Conservation (phyloP, 2,797 vertebrate species). For the Rhabdomys pumilio region DNA sequence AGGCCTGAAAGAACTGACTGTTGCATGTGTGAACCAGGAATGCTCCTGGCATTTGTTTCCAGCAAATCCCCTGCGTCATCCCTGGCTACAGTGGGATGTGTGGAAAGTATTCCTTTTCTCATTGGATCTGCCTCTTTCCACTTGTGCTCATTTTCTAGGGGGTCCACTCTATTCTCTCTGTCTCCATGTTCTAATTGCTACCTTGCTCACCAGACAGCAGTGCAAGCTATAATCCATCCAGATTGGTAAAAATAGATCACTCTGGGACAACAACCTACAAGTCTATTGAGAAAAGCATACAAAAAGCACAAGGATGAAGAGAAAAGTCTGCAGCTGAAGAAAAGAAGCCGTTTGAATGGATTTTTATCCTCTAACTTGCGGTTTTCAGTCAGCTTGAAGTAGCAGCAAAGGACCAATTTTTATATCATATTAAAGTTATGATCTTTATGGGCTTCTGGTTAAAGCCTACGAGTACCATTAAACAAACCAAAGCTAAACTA, state of each 20-base stretch:
- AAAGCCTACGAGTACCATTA: constrained; percentile 9
- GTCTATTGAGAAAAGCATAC: constrained; percentile 69
- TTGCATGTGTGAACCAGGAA: constrained; percentile 50
- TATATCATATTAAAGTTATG: constrained; percentile 43
- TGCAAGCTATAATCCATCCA: constrained; percentile 63
- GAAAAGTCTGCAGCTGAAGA: background rate
- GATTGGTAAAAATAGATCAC: constrained; percentile 73
- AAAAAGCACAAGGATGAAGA: background rate
- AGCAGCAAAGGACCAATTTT: constrained; percentile 44
- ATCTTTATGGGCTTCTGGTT: background rate
- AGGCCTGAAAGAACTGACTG: background rate
- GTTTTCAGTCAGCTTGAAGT: constrained; percentile 27
- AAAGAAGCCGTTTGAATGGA: constrained; percentile 9
- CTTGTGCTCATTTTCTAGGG: constrained; percentile 57
- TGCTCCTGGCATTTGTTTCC: constrained; percentile 54
- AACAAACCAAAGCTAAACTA: constrained; percentile 6
- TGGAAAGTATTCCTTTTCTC: constrained; percentile 53
- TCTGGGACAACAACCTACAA: constrained; percentile 54
- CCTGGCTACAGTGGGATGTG: constrained; percentile 7
- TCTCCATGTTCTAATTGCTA: constrained; percentile 69
- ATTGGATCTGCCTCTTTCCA: constrained; percentile 13
- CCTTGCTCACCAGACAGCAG: constrained; percentile 75
- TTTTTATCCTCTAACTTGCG: constrained; percentile 5
- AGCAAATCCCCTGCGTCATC: constrained; percentile 39
- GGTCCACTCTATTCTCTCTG: constrained; percentile 51